Evolutionary conservation across 1,140 invertebrate species (phyloP), one percentile per base, ranked within the genome.

Genomic region (Harlomillsia oculata): DNA sequence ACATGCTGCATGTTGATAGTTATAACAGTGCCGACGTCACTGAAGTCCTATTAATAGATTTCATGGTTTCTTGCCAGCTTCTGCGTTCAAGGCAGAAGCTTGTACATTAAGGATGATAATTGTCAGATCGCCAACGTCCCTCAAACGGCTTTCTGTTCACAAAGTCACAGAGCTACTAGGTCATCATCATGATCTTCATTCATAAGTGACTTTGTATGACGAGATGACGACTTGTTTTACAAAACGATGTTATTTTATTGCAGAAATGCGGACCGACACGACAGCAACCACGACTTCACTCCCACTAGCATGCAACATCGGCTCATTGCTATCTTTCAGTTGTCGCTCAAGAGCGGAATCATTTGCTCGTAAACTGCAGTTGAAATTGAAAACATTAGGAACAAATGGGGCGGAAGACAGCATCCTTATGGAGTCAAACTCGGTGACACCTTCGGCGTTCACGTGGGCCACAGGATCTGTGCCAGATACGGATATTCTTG

Each of bases 271-370:
- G 30, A n/a, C 44, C 8, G 58, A 56, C 34, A 41, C 40, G 21
- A 18, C 37, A 46, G 44, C 50, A 32, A 34, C 53, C 21, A 36
- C 43, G 18, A 21, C 50, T 5, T 34, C 14, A 32, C n/a, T n/a
- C n/a, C 43, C 53, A 55, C 56, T 70, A 21, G 68, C 73, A 13
- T 80, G 78, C 50, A 72, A 75, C 53, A 67, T 79, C 14, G 71
- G 72, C 50, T 76, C 77, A 0, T 66, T 79, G 6, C 70, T 79
- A 28, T 71, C 77, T 11, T 82, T 82, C 76, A 85, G 82, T 69
- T 88, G 84, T 69, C 77, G 84, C 39, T 81, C 81, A 28, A 76
- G 83, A 50, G 84, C 84, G 16, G 85, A 86, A 68, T 82, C 83
- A 36, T 85, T 88, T 67, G 85, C 85, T 43, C 74, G 82, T 53